These are phyloP conservation scores for Lasioglossum figueresi DNA, from an alignment of 2,888 invertebrate genomes.

Conservation along the genomic window DNA sequence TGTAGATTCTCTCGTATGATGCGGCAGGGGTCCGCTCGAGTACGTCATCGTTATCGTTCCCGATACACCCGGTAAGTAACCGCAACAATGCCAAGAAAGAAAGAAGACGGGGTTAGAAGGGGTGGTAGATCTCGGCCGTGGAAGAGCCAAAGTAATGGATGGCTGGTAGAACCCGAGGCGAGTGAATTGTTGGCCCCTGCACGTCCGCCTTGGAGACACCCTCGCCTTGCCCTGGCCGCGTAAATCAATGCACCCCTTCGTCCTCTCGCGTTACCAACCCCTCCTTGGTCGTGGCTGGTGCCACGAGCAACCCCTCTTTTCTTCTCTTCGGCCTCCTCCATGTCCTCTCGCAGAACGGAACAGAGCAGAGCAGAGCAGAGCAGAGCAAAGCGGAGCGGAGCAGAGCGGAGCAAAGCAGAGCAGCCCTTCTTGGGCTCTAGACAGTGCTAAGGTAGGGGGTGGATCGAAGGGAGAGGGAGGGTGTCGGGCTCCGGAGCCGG, in stretches of 20 bases:
- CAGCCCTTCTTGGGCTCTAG: slow-evolving; percentile 59
- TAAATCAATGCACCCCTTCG: slow-evolving; percentile 82
- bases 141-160: slow-evolving; percentile 79
- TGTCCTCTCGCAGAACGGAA: slow-evolving; percentile 47
- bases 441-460: slow-evolving; percentile 40
- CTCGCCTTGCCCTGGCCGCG: slow-evolving; percentile 78
- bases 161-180: slow-evolving; percentile 81
- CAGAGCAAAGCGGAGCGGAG: slow-evolving; percentile 31
- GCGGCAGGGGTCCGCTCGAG: not conserved
- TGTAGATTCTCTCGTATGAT: not conserved
- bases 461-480: slow-evolving; percentile 62
- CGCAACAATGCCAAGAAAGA: slow-evolving; percentile 78
- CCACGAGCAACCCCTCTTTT: slow-evolving; percentile 52
- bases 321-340: slow-evolving; percentile 54
- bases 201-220: slow-evolving; percentile 81
- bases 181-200: slow-evolving; percentile 83
- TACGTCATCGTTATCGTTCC: slow-evolving; percentile 50
- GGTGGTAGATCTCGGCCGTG: slow-evolving; percentile 44
- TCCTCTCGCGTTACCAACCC: slow-evolving; percentile 64
- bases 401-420: slow-evolving; percentile 29
- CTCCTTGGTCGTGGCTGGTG: slow-evolving; percentile 46
- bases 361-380: slow-evolving; percentile 12
- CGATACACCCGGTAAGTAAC: slow-evolving; percentile 79
- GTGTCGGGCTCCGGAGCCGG: slow-evolving; percentile 40
- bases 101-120: slow-evolving; percentile 27